These are phyloP conservation scores for Drosophila eohydei DNA, from an alignment of 2,888 invertebrate genomes.

Conservation along the genomic window DNA sequence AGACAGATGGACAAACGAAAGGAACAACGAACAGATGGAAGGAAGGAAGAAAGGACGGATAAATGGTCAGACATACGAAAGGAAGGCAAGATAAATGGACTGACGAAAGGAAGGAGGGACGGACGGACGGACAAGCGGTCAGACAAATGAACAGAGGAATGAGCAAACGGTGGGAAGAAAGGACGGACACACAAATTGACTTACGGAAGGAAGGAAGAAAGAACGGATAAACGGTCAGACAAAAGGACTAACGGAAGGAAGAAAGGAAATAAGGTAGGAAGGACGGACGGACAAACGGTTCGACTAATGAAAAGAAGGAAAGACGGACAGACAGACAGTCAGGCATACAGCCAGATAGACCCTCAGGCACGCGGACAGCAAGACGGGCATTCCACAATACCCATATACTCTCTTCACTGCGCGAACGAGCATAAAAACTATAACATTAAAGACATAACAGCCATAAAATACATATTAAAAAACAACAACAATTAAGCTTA, in stretches of 20 bases:
- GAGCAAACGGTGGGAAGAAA: no score
- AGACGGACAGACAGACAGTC: neutral
- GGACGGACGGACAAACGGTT: neutral
- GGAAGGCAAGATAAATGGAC: no score
- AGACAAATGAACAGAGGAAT: neutral
- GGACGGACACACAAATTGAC: no score
- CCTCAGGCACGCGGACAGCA: neutral
- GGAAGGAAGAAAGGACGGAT: no score
- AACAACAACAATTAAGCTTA: constrained; percentile 43
- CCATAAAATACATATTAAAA: constrained; percentile 49
- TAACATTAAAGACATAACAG: constrained; percentile 21
- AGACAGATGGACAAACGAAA: no score
- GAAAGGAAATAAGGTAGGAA: no score
- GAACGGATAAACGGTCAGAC: neutral
- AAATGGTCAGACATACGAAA: no score
- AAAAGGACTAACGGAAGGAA: neutral
- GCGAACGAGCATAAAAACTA: constrained; percentile 19
- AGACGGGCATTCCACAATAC: neutral
- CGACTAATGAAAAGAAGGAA: no score
- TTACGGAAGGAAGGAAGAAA: no score
- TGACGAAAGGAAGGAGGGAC: no score
- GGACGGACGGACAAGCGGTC: neutral
- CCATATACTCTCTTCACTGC: neutral
- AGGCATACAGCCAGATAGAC: neutral
- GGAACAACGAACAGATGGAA: no score